These are phyloP conservation scores for Octonoba sinensis DNA, from an alignment of 2,888 invertebrate species.

Conservation along the genomic window DNA sequence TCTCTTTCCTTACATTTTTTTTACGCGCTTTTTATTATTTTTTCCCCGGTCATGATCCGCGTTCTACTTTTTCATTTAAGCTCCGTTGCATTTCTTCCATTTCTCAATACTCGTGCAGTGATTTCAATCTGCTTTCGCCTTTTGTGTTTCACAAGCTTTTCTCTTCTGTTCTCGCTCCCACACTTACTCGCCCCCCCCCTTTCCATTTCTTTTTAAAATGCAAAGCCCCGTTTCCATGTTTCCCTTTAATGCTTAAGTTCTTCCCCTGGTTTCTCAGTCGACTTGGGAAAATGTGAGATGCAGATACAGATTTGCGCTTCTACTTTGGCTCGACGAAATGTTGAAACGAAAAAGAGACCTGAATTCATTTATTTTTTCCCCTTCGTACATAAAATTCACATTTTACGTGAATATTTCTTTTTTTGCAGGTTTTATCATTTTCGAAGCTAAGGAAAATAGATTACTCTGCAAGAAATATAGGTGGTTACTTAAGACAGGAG, in stretches of 20 bases:
- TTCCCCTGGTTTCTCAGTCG: conserved; percentile 1
- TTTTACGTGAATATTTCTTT: too few relatives aligned
- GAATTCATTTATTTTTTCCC: conserved; percentile 45
- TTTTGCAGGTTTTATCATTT: too few relatives aligned
- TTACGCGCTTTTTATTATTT: conserved; percentile 7
- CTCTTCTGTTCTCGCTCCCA: background rate
- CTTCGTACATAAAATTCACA: background rate
- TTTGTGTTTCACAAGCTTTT: background rate
- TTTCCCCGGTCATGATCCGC: conserved; percentile 9
- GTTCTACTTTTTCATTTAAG: conserved; percentile 40
- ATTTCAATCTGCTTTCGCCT: background rate
- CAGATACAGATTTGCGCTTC: too few relatives aligned
- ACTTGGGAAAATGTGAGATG: conserved; percentile 13
- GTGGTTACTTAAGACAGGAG: too few relatives aligned
- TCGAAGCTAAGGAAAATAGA: too few relatives aligned
- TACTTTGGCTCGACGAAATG: background rate
- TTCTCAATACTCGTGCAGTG: conserved; percentile 19
- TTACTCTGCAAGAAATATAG: too few relatives aligned
- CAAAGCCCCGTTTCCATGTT: conserved; percentile 14
- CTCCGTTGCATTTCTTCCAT: conserved; percentile 32
- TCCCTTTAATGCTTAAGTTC: conserved; percentile 15
- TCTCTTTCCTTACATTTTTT: conserved; percentile 6
- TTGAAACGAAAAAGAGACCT: conserved; percentile 12
- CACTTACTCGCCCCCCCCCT: background rate
- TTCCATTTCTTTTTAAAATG: conserved; percentile 28